Conservation (phyloP, 2,888 invertebrate species). For the Drosophila monieri region DNA sequence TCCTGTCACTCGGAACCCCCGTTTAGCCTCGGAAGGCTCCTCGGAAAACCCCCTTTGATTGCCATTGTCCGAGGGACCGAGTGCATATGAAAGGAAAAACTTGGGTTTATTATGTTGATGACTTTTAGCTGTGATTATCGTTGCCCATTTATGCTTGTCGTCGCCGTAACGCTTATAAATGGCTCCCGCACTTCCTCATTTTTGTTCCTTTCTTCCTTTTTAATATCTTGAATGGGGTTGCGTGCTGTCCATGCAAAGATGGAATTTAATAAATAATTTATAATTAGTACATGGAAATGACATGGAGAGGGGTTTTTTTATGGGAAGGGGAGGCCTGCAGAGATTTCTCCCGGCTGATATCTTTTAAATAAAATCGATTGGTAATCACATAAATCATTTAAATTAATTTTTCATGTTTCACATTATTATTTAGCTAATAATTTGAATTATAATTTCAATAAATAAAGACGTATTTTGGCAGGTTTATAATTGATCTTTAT, state of each 20-base stretch:
- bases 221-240: slow-evolving; percentile 18
- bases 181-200: slow-evolving; percentile 24
- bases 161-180: slow-evolving; percentile 48
- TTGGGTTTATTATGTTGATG: slow-evolving; percentile 76
- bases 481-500: not conserved
- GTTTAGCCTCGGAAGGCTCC: not conserved
- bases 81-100: slow-evolving; percentile 61
- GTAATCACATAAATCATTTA: not conserved
- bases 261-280: slow-evolving; percentile 11
- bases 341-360: not conserved
- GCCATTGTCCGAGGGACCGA: slow-evolving; percentile 55
- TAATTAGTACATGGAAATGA: slow-evolving; percentile 22
- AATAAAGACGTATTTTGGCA: not conserved
- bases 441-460: not conserved
- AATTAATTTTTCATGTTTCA: too few species aligned
- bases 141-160: slow-evolving; percentile 58
- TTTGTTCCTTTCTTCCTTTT: slow-evolving; percentile 1
- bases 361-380: not conserved
- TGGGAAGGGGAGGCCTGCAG: not conserved
- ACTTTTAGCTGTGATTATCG: slow-evolving; percentile 75
- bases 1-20: slow-evolving; percentile 6
- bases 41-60: slow-evolving; percentile 15
- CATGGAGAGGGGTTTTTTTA: not conserved
- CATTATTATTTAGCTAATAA: too few species aligned
- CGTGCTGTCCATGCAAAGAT: slow-evolving; percentile 22